Evolutionary conservation across 2,797 vertebrate species (phyloP).

Genomic region (Coregonus suidteri): DNA sequence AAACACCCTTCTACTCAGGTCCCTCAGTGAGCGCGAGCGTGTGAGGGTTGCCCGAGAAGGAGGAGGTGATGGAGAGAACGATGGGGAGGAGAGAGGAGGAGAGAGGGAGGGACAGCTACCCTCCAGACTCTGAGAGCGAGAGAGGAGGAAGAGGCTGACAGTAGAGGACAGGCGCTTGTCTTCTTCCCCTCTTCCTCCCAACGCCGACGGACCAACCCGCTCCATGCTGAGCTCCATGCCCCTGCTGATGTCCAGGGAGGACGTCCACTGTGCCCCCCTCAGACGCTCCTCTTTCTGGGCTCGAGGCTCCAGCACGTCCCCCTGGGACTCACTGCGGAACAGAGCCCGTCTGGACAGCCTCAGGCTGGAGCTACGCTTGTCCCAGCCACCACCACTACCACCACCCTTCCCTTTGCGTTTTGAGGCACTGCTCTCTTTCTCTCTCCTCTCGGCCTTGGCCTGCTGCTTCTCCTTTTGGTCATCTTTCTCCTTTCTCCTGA

Average conservation of each 20-base stretch:
- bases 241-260: conserved; percentile 79
- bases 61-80: conserved; percentile 75
- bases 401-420: conserved; percentile 65
- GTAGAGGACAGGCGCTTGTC: conserved; percentile 78
- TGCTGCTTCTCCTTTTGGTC: conserved; percentile 57
- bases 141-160: conserved; percentile 79
- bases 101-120: conserved; percentile 75
- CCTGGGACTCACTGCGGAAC: conserved; percentile 81
- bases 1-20: conserved; percentile 80
- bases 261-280: conserved; percentile 75
- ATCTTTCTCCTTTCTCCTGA: conserved; percentile 70
- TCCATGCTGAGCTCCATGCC: conserved; percentile 53
- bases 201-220: conserved; percentile 48
- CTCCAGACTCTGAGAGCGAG: conserved; percentile 76
- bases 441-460: conserved; percentile 63
- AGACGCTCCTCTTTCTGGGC: conserved; percentile 58
- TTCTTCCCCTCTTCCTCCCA: conserved; percentile 61
- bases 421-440: conserved; percentile 41
- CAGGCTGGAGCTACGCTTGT: conserved; percentile 72
- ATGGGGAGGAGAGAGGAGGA: conserved; percentile 76
- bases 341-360: conserved; percentile 74
- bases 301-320: conserved; percentile 73
- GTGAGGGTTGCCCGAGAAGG: conserved; percentile 64
- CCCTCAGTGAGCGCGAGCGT: conserved; percentile 81
- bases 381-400: conserved; percentile 54